Evolutionary conservation across 2,888 invertebrate species (phyloP).

Genomic region (Scaptomyza parva): DNA sequence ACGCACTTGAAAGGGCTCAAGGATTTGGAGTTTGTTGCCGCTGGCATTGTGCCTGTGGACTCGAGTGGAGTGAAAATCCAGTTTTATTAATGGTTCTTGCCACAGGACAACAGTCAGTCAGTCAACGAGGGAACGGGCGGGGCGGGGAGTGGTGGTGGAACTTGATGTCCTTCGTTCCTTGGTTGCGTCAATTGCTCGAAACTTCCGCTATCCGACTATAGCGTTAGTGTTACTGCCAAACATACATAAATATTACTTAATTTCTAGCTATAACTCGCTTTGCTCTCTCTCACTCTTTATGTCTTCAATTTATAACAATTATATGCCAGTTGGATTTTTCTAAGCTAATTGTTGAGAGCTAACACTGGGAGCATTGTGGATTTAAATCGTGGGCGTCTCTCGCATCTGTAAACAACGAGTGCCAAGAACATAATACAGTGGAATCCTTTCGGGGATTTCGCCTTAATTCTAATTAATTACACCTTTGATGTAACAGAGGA

Average conservation of each 20-base stretch:
- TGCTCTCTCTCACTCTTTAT: conserved; percentile 3
- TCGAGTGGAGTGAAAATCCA: conserved; percentile 63
- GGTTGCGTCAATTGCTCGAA: conserved; percentile 43
- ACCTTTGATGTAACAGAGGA: neutral
- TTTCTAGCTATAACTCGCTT: conserved; percentile 17
- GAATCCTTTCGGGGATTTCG: neutral
- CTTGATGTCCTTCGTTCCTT: conserved; percentile 21
- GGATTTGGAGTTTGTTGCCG: conserved; percentile 30
- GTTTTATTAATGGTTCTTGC: conserved; percentile 69
- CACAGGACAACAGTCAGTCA: neutral
- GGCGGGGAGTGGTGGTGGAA: conserved; percentile 12
- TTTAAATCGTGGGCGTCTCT: conserved; percentile 35
- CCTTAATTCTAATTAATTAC: neutral
- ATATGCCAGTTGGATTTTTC: conserved; percentile 56
- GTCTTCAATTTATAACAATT: conserved; percentile 75
- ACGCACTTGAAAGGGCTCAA: conserved; percentile 35
- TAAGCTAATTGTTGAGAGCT: conserved; percentile 65
- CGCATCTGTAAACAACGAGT: conserved; percentile 6
- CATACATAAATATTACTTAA: conserved; percentile 78
- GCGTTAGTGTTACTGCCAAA: conserved; percentile 12
- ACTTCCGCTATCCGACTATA: conserved; percentile 33
- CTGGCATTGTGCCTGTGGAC: no score
- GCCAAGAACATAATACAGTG: conserved; percentile 6
- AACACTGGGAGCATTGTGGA: conserved; percentile 26
- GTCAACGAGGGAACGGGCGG: neutral